Base-by-base conservation (phyloP, 2,888 invertebrate genomes). In the Drosophila rubida region DNA sequence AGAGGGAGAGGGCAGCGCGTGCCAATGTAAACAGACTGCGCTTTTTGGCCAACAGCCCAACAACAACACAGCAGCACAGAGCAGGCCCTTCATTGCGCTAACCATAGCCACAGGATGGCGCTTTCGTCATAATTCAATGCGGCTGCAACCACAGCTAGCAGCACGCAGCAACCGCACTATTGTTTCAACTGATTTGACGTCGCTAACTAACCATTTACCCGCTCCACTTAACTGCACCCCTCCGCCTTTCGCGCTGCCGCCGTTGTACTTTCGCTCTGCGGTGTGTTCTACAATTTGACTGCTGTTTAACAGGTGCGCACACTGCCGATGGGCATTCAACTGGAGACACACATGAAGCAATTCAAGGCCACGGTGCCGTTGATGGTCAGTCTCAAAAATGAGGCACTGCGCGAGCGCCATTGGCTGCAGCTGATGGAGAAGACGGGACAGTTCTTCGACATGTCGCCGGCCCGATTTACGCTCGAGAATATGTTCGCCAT, bases 401-500 rank as follows among this genome's bases (percentile, higher is more conserved):
- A 98, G 86, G 97, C 98, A 0, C 94, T 98, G 91, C 93, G 97
- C 8, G 96, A 97, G 78, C 93, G 98, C 9, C 98, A 98, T 92
- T 98, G 98, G 98, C 94, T 95, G 78, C 95, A 96, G 80, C 93
- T 98, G 46, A 98, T 98, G 98, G 92, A 92, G 2, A 96, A 96
- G 91, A 98, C 98, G 11, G 95, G 94, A 11, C 93, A 95, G 82
- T 93, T 94, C 69, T 98, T 98, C 90, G 97, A 98, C 87, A 97
- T 98, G 95, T 94, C 96, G 2, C 95, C 97, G 2, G 96, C 96
- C 16, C 94, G 95, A n/a, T 98, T 98, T 82, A 98, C 97, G 0
- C 92, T 98, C 66, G 96, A 97, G 65, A 97, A 97, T 89, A 96
- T 98, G 95, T 98, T 98, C 90, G 94, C 95, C 1, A 98, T 98